Evolutionary conservation across 2,888 invertebrate genomes (phyloP).

Genomic region (Orthosia cruda): DNA sequence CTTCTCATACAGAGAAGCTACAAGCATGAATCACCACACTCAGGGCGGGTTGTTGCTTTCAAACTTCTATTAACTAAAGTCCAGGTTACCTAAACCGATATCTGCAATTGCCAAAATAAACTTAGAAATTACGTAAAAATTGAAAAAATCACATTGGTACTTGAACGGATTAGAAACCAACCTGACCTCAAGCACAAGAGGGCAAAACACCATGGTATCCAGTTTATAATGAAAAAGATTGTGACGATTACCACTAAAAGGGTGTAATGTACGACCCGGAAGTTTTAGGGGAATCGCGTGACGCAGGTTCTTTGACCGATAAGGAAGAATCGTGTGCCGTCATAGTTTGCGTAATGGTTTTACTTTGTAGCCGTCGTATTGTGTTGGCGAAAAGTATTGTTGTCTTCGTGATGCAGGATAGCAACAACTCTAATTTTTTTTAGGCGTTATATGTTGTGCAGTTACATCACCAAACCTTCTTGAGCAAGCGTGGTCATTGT

Average conservation of each 20-base stretch:
- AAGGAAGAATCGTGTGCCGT: conserved; percentile 50
- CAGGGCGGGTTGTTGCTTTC: too few relatives aligned
- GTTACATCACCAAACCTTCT: too few relatives aligned
- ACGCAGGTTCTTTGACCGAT: conserved; percentile 57
- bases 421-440: conserved; percentile 19
- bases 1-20: too few relatives aligned
- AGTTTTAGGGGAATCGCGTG: conserved; percentile 63
- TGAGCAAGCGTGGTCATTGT: too few relatives aligned
- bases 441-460: neutral
- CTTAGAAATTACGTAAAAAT: too few relatives aligned
- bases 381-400: conserved; percentile 2
- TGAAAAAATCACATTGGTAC: too few relatives aligned
- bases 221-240: conserved; percentile 35
- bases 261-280: conserved; percentile 52
- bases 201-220: neutral
- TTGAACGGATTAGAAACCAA: too few relatives aligned
- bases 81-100: too few relatives aligned
- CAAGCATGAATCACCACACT: too few relatives aligned
- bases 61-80: too few relatives aligned
- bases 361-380: conserved; percentile 29
- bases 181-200: too few relatives aligned
- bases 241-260: conserved; percentile 47
- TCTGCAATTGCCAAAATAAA: too few relatives aligned
- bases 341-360: conserved; percentile 57
- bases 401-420: conserved; percentile 26